Evolutionary conservation across 92 coral and sea anemone species (phyloP).

Genomic region (Pocillopora grandis): DNA sequence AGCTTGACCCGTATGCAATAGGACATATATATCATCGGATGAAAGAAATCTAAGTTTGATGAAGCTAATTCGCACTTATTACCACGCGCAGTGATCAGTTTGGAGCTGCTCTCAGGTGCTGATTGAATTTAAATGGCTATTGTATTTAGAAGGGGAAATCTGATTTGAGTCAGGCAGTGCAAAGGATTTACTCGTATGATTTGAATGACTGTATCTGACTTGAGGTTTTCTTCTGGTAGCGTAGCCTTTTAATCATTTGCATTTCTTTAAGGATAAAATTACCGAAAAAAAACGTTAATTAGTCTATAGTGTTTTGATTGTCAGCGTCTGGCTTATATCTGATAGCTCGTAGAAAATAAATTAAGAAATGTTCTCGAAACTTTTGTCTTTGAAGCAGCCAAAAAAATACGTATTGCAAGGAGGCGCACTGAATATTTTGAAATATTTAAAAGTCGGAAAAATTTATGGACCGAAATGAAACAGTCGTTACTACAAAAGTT

Average conservation of each 20-base stretch:
- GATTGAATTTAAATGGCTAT: too few relatives aligned
- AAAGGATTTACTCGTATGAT: too few relatives aligned
- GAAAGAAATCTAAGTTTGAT: background rate
- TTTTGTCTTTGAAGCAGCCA: background rate
- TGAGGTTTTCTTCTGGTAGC: too few relatives aligned
- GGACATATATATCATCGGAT: background rate
- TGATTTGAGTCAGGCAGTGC: background rate
- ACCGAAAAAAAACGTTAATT: too few relatives aligned
- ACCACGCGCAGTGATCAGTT: background rate
- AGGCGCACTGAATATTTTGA: background rate
- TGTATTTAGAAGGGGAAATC: background rate
- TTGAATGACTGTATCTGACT: too few relatives aligned
- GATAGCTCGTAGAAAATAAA: too few relatives aligned
- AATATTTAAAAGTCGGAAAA: background rate
- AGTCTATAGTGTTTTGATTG: too few relatives aligned
- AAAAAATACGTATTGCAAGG: background rate
- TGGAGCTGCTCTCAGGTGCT: background rate
- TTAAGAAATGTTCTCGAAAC: background rate
- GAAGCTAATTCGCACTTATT: background rate
- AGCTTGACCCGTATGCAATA: background rate
- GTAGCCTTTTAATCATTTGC: too few relatives aligned
- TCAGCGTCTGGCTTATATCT: too few relatives aligned
- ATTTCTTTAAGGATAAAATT: too few relatives aligned
- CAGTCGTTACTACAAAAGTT: background rate
- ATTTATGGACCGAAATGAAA: background rate